Conservation (phyloP, 2,797 vertebrate species). For the Hypotaenidia okinawae region DNA sequence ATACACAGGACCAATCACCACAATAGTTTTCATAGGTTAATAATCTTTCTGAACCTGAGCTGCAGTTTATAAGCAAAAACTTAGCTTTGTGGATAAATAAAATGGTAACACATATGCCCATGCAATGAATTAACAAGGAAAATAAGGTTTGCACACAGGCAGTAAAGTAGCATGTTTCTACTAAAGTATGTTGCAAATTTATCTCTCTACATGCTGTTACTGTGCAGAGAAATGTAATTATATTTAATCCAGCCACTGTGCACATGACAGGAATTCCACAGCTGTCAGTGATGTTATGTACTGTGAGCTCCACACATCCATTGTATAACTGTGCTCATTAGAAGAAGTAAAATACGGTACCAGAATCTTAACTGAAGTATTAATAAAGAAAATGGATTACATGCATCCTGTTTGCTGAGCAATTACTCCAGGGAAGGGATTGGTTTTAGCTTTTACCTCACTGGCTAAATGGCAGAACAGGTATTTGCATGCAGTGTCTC, state of each 20-base stretch:
- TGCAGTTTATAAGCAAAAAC: not conserved
- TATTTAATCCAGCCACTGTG: slow-evolving; percentile 48
- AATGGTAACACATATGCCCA: not conserved
- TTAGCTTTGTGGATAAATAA: not conserved
- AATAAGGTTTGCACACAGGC: not conserved
- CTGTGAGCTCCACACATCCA: slow-evolving; percentile 34
- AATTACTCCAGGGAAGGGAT: slow-evolving; percentile 57
- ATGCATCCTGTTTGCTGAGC: slow-evolving; percentile 63
- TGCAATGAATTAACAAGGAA: not conserved
- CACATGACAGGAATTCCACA: slow-evolving; percentile 26
- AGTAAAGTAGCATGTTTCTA: not conserved
- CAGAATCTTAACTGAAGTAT: slow-evolving; percentile 65
- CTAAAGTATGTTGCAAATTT: not conserved
- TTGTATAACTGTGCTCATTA: slow-evolving; percentile 66
- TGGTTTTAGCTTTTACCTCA: slow-evolving; percentile 58
- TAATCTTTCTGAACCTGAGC: not conserved
- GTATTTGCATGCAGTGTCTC: slow-evolving; percentile 45
- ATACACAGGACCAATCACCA: not conserved
- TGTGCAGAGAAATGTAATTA: slow-evolving; percentile 18
- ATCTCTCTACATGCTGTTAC: not conserved
- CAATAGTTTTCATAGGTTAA: not conserved
- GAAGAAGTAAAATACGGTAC: slow-evolving; percentile 54
- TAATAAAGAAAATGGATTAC: slow-evolving; percentile 75
- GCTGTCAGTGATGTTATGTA: slow-evolving; percentile 25
- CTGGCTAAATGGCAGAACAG: slow-evolving; percentile 47